Evolutionary conservation across 1,140 invertebrate genomes (phyloP), one percentile per base, ranked within the genome.

Genomic region (Bombus sylvicola): DNA sequence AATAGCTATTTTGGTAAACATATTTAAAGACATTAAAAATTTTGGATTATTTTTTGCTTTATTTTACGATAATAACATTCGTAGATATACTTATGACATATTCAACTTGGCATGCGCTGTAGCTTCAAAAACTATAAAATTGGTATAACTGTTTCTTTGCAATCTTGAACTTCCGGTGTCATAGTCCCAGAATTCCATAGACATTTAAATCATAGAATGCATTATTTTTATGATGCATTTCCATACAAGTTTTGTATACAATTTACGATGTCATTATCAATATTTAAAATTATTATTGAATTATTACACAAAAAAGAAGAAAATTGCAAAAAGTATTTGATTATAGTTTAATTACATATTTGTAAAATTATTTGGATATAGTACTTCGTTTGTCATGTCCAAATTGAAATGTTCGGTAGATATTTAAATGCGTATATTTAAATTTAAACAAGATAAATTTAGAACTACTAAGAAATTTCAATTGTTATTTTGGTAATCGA

Each of bases 401-500:
- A 47, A 53, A 82, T 64, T 28, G 34, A 47, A 28, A 57, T n/a
- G 9, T 68, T 39, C 72, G 43, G 28, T 15, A 53, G 37, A 77
- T 57, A 57, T 43, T 73, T 73, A 66, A 34, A 47, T 57, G 8
- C 15, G 62, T 22, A 37, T 74, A 73, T 43, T 81, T 62, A 75
- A 47, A 22, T 64, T 41, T 47, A 4, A 47, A 31, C 9, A 64
- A n/a, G 71, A n/a, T 82, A 82, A 82, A 64, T 74, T 82, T 82
- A 74, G 80, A 74, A 15, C 22, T n/a, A 15, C 8, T 10, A 31
- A 41, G 47, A 57, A 53, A 81, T 82, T 82, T 82, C 41, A 34
- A 53, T 83, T 59, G 72, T 75, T 83, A 83, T 76, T 76, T 83
- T n/a, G 39, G 82, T 79, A 84, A 79, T 79, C 62, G 31, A 15